These are phyloP conservation scores for Scrobipalpa atriplicella DNA, from an alignment of 2,888 invertebrate genomes.

Conservation along the genomic window DNA sequence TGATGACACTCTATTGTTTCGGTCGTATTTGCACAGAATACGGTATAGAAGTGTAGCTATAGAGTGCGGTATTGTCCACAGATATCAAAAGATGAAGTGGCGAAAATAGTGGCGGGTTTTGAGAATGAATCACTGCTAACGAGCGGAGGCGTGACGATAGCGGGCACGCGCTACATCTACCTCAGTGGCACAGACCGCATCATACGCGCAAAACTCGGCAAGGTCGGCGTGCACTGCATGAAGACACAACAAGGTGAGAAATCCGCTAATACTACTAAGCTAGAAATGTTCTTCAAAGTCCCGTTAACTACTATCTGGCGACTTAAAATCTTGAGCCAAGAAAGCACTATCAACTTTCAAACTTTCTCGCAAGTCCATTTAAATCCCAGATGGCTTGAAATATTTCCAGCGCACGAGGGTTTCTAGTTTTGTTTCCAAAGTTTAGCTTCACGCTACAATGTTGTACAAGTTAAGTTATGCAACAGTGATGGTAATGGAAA, in stretches of 20 bases:
- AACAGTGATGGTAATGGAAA: neutral
- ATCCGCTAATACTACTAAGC: neutral
- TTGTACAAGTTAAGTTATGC: neutral
- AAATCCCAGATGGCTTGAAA: too few species aligned
- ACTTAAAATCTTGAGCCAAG: too few species aligned
- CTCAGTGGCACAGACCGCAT: conserved; percentile 97
- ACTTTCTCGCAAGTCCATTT: too few species aligned
- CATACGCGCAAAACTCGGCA: conserved; percentile 96
- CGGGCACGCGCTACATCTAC: conserved; percentile 96
- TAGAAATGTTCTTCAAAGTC: too few species aligned
- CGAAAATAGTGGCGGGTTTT: conserved; percentile 94
- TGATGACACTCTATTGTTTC: neutral
- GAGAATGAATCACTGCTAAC: conserved; percentile 95
- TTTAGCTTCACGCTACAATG: too few species aligned
- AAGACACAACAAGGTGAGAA: conserved; percentile 94
- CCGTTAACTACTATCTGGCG: too few species aligned
- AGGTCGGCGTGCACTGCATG: conserved; percentile 98
- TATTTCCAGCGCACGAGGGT: too few species aligned
- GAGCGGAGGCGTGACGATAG: conserved; percentile 95
- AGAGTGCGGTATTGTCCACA: conserved; percentile 68
- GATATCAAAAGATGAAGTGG: conserved; percentile 96
- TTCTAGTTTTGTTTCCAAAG: too few species aligned
- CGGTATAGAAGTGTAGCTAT: neutral
- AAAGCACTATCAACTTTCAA: too few species aligned
- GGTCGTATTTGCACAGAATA: neutral